These are phyloP conservation scores for Dicyrtomina minuta DNA, from an alignment of 2,888 invertebrate species.

Conservation along the genomic window DNA sequence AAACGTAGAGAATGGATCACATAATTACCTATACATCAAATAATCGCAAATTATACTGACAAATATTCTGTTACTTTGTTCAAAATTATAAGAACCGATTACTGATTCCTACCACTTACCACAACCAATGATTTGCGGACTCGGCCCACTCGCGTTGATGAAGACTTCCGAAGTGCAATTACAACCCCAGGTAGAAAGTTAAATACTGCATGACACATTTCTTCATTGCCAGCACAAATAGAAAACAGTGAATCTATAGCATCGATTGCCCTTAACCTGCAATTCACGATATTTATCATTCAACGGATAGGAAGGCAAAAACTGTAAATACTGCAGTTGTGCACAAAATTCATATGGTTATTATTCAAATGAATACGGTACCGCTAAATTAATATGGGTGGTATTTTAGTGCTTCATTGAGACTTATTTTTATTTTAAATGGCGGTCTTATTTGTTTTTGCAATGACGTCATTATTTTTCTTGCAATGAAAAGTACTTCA, in stretches of 20 bases:
- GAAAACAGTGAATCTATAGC: slow-evolving; percentile 29
- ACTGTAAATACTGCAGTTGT: no score
- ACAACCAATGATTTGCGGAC: slow-evolving; percentile 34
- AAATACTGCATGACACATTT: slow-evolving; percentile 34
- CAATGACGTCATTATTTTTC: no score
- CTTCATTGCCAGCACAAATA: slow-evolving; percentile 30
- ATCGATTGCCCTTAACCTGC: slow-evolving; percentile 36
- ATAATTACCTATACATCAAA: not conserved
- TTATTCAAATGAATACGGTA: no score
- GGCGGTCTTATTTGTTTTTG: no score
- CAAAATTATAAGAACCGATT: not conserved
- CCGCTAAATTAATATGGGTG: no score
- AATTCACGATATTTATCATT: no score
- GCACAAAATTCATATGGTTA: no score
- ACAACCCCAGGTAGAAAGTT: slow-evolving; percentile 49
- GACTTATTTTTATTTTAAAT: no score
- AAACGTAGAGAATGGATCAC: not conserved
- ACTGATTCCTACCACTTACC: no score
- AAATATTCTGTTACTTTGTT: not conserved
- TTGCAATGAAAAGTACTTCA: no score
- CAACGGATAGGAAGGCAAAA: no score
- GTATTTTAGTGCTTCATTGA: no score
- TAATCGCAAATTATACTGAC: not conserved
- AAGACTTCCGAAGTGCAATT: slow-evolving; percentile 36
- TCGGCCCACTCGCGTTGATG: slow-evolving; percentile 34